phyloP scores from a whole-genome alignment of 2,113 vertebrate species.

The Hemiscyllium ocellatum region DNA sequence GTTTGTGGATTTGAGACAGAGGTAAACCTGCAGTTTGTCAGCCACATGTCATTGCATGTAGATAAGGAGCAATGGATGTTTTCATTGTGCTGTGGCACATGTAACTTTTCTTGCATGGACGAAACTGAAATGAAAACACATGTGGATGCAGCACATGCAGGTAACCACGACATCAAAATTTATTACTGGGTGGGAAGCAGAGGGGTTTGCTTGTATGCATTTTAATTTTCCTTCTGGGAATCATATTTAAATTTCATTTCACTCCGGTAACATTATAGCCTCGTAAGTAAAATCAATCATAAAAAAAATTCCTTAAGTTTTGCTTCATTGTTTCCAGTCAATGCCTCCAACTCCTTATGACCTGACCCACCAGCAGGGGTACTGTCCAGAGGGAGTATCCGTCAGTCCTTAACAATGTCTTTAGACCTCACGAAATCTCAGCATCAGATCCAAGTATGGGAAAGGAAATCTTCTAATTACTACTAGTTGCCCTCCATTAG shows the following conservation, averaged over 20 bases:
- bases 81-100: slow-evolving; percentile 89
- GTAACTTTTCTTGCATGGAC: slow-evolving; percentile 92
- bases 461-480: not conserved
- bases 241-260: not conserved
- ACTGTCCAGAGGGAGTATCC: not conserved
- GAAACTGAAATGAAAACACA: slow-evolving; percentile 91
- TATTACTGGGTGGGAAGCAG: not conserved
- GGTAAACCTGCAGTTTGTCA: slow-evolving; percentile 96
- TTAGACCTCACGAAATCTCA: not conserved
- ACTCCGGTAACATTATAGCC: not conserved
- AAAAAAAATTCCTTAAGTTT: not conserved
- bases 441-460: not conserved
- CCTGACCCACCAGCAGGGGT: not conserved
- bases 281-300: not conserved
- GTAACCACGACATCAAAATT: slow-evolving; percentile 51
- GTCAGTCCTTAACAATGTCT: not conserved
- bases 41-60: slow-evolving; percentile 98
- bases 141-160: slow-evolving; percentile 78
- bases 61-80: slow-evolving; percentile 99
- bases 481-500: not conserved
- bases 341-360: not conserved
- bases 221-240: not conserved
- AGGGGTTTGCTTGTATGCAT: not conserved
- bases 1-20: slow-evolving; percentile 98
- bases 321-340: not conserved